These are phyloP conservation scores for Seriola aureovittata DNA, from an alignment of 2,113 vertebrate species.

Conservation along the genomic window DNA sequence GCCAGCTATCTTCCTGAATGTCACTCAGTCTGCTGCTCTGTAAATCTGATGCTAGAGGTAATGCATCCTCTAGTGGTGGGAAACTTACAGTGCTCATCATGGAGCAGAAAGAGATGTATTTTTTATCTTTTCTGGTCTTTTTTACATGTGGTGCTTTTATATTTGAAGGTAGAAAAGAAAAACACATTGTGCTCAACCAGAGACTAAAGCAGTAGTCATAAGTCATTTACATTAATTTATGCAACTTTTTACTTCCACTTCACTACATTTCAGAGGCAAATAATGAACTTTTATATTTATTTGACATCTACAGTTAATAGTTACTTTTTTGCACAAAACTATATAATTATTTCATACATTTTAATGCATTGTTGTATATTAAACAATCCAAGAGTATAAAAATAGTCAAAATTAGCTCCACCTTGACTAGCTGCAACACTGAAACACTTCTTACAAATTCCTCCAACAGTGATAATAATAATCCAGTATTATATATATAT, in stretches of 20 bases:
- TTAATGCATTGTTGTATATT: too few relatives aligned
- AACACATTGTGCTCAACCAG: neutral
- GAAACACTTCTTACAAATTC: neutral
- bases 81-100: conserved; percentile 8
- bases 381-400: too few relatives aligned
- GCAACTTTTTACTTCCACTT: too few relatives aligned
- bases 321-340: too few relatives aligned
- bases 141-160: neutral
- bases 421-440: neutral
- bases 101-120: neutral
- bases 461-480: neutral
- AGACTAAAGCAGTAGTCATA: too few relatives aligned
- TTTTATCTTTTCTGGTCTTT: neutral
- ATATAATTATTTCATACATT: too few relatives aligned
- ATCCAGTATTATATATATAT: neutral
- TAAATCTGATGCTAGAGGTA: neutral
- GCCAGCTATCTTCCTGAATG: conserved; percentile 7
- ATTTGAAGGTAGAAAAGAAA: neutral
- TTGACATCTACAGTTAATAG: too few relatives aligned
- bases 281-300: too few relatives aligned
- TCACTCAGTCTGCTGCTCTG: neutral
- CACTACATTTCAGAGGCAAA: too few relatives aligned
- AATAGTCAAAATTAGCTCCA: neutral
- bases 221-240: too few relatives aligned
- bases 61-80: conserved; percentile 52